Evolutionary conservation across 2,888 invertebrate species (phyloP).

Genomic region (Thymelicus acteon): DNA sequence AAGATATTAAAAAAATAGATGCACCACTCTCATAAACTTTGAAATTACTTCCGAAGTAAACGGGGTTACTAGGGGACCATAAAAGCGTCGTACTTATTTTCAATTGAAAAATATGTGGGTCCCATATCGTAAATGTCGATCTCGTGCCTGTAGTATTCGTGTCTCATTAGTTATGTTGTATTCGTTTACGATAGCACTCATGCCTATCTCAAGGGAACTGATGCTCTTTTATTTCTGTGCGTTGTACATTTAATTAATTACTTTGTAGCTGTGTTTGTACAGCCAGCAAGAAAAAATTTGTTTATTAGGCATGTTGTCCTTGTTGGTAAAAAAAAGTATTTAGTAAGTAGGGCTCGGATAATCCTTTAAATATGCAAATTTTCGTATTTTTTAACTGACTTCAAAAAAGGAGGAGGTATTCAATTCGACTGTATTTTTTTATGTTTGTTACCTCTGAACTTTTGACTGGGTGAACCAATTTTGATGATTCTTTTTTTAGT

Average conservation of each 20-base stretch:
- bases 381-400: too few species aligned
- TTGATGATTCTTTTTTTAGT: too few species aligned
- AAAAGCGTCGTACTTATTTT: conserved; percentile 13
- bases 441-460: too few species aligned
- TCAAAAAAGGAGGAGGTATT: too few species aligned
- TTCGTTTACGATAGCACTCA: conserved; percentile 37
- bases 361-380: too few species aligned
- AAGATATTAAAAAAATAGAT: too few species aligned
- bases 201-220: conserved; percentile 38
- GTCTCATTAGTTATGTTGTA: conserved; percentile 21
- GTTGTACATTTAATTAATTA: conserved; percentile 44
- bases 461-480: too few species aligned
- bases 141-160: neutral
- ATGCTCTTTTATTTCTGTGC: conserved; percentile 36
- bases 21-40: neutral
- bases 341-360: too few species aligned
- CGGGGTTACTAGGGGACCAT: neutral
- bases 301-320: too few species aligned
- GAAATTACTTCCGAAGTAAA: neutral
- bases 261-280: conserved; percentile 37
- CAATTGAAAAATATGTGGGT: conserved; percentile 25
- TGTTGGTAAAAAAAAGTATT: too few species aligned
- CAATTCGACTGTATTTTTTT: too few species aligned
- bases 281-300: neutral
- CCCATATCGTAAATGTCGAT: conserved; percentile 23